A percentile compares a stretch with the other conserved stretches of the same genome.
phyloP scores from a whole-genome alignment of 2,113 vertebrate genomes.

The mouse (Mus musculus) region GRCm39 chr9:86126001-86126500 shows the following conservation, averaged over 20 bases:
- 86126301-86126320: neutral
- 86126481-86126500: neutral
- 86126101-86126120: neutral
- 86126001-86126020: neutral
- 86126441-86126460: neutral
- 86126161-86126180: neutral
- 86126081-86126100: neutral
- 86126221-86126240: neutral
- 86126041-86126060: neutral
- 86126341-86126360: neutral
- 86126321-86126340: neutral
- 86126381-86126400: neutral
- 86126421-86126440: neutral
- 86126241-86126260: neutral
- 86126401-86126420: neutral
- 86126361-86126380: neutral
- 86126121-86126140: constrained; percentile 1
- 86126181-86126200: neutral
- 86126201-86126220: neutral
- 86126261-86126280: neutral
- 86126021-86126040: neutral
- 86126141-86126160: neutral
- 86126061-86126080: neutral
- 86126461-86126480: neutral
- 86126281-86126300: neutral